Evolutionary conservation across 2,797 vertebrate species (phyloP).

Genomic region (Pantherophis alleghaniensis): DNA sequence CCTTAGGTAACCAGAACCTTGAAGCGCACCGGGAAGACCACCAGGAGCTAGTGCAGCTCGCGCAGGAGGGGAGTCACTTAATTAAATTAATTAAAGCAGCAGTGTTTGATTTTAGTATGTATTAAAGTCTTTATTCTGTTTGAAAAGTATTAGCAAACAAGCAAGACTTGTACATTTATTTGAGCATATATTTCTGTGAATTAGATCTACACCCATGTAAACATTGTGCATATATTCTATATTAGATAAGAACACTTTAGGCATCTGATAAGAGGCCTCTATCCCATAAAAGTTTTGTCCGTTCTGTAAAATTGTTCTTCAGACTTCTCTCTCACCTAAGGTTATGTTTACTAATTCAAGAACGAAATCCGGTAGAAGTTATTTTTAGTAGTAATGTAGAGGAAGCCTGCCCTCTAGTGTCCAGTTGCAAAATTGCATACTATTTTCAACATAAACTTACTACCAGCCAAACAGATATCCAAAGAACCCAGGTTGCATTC

Average conservation of each 20-base stretch:
- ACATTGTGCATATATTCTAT: neutral
- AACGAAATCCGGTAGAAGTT: fast-evolving
- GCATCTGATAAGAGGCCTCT: neutral
- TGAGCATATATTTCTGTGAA: neutral
- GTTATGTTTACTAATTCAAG: neutral
- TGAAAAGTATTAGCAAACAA: neutral
- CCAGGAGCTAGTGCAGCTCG: too few relatives aligned
- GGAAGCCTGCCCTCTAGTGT: slow-evolving; percentile 67
- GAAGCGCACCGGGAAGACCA: too few relatives aligned
- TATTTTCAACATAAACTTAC: neutral
- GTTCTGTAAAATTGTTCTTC: neutral
- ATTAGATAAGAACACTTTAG: neutral
- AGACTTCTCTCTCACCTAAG: neutral
- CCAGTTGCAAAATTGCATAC: neutral
- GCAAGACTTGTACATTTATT: neutral
- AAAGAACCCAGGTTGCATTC: neutral
- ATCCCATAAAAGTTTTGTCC: neutral
- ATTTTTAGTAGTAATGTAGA: slow-evolving; percentile 29
- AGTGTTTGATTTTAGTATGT: neutral
- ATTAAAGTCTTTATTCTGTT: neutral
- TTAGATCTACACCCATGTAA: neutral
- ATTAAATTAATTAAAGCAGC: neutral
- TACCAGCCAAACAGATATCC: neutral
- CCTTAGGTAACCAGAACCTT: too few relatives aligned
- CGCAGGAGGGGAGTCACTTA: too few relatives aligned